These are phyloP conservation scores for Glomeris maerens DNA, from an alignment of 1,140 invertebrate genomes.

Conservation along the genomic window DNA sequence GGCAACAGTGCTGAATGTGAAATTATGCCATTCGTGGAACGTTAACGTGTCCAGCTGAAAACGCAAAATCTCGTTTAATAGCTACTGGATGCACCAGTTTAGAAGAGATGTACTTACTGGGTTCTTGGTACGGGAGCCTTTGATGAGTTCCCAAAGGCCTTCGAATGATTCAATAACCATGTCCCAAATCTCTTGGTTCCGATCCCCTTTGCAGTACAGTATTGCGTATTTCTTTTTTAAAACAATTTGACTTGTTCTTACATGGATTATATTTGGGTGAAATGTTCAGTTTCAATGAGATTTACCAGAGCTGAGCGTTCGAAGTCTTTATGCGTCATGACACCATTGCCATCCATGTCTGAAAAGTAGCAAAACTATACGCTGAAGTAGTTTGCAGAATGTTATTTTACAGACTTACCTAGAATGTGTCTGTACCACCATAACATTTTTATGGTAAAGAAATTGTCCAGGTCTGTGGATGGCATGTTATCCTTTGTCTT, in stretches of 20 bases:
- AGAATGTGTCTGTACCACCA: constrained; percentile 12
- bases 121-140: not conserved
- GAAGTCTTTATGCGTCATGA: constrained; percentile 12
- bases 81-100: not conserved
- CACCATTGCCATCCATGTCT: constrained; percentile 13
- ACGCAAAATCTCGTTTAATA: not conserved
- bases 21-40: not conserved
- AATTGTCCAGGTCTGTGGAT: not conserved
- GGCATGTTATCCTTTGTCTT: too few relatives aligned
- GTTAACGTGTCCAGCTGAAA: not conserved
- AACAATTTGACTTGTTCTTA: not conserved
- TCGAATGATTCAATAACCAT: constrained; percentile 7
- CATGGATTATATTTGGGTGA: not conserved
- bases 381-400: not conserved
- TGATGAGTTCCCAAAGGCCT: constrained; percentile 7
- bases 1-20: not conserved
- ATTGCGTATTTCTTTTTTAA: constrained; percentile 14
- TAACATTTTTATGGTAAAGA: constrained; percentile 6
- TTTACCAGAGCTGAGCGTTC: constrained; percentile 11
- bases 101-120: not conserved
- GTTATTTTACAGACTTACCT: constrained; percentile 1
- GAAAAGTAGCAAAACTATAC: constrained; percentile 6
- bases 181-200: constrained; percentile 10
- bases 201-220: constrained; percentile 13
- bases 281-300: not conserved